Base-by-base conservation (phyloP, 2,113 vertebrate genomes). In the Alosa alosa region DNA sequence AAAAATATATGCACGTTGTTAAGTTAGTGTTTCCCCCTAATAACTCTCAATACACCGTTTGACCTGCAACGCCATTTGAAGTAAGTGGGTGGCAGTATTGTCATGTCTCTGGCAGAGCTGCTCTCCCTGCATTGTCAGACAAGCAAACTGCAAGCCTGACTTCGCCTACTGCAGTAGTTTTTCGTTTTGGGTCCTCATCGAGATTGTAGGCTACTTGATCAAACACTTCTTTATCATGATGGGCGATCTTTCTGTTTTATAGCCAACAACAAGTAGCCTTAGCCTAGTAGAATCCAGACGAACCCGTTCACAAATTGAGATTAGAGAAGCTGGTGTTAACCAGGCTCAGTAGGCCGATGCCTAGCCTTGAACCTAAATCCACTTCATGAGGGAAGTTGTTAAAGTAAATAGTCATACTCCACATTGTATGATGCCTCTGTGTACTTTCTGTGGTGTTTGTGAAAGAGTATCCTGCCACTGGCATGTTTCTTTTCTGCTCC, bases 51-150 rank as follows among this genome's bases (percentile, higher is more conserved):
- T 49, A 44, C 41, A 44, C 52, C 4, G 55, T 60, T 60, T 60
- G 25, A 13, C 64, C 64, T 72, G 64, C 64, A 72, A 72, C 64
- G 64, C 64, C 31, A 72, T 72, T 36, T 72, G 64, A 36, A 11
- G 64, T 81, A 10, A 5, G 6, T 83, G 81, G 87, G 25, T 85
- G 84, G 84, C 84, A 85, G 87, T 85, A 64, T 86, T 85, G 84
- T 68, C 22, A 68, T 31, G n/a, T 68, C n/a, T 68, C n/a, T 31
- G 64, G 57, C 57, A 44, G 41, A 44, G 41, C 41, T 1, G 2
- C 55, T 60, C 41, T 15, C 5, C 20, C 20, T 41, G 41, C 41
- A 49, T 49, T 9, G 10, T 49, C 47, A 49, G 47, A 13, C 8
- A 49, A 49, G 11, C 47, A 49, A 9, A 49, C 13, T 49, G 31